Base-by-base conservation (phyloP, 2,888 invertebrate genomes). In the Allolobophora icterica region DNA sequence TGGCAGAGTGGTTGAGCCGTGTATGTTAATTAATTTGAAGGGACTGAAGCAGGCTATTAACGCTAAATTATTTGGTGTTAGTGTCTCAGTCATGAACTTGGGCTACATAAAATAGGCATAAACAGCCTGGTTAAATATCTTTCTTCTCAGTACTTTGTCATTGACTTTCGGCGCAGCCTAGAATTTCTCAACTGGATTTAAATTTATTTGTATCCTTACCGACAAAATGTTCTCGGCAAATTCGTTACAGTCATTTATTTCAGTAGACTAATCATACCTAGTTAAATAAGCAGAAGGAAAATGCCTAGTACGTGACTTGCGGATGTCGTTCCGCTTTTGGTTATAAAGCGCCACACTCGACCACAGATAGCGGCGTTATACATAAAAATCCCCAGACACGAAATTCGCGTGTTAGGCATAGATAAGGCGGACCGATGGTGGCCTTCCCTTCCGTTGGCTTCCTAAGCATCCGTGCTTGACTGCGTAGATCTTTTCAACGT, bases 401-500 rank as follows among this genome's bases (percentile, higher is more conserved):
- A 71, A 71, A 71, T 71, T n/a, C 71, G 71, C 71, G 71, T 71
- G 71, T 71, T 71, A 17, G n/a, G 71, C 11, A 71, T 71, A 71
- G 30, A 71, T 71, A 71, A n/a, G 71, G n/a, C n/a, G n/a, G 13
- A 71, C 71, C n/a, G 30, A 30, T n/a, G 71, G 71, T n/a, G n/a
- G 17, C 30, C 71, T n/a, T 30, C n/a, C n/a, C 71, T n/a, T n/a
- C 71, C 71, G 15, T 17, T 71, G 71, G 71, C 71, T 71, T 71
- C 71, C 71, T 71, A 71, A 71, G 30, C 71, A n/a, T 71, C 71
- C 71, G 71, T 71, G 30, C 71, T n/a, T 71, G 71, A 71, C 71
- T 71, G 71, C 71, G 71, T 71, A n/a, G n/a, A n/a, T 71, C 71
- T 71, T n/a, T 71, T 71, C 71, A n/a, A n/a, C 30, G 11, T n/a